Evolutionary conservation across 2,888 invertebrate genomes (phyloP), one percentile per base, ranked within the genome.

Genomic region (Elegia similella): DNA sequence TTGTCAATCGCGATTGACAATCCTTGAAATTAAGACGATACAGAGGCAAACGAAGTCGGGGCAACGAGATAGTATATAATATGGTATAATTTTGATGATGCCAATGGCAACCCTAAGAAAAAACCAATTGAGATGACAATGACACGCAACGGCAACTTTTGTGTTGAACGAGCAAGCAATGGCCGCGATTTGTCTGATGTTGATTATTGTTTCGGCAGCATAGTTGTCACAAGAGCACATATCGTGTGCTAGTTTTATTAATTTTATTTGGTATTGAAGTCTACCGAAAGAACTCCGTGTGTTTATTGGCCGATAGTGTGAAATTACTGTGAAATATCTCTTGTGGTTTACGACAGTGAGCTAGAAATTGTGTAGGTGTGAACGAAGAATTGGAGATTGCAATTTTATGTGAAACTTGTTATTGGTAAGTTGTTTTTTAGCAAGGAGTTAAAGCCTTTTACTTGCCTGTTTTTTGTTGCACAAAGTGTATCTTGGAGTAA

Each of bases 381-480:
- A 69, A 66, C 60, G 57, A 65, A 61, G 57, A 70, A 68, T 74
- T 63, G 67, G 67, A 64, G 66, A 67, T 64, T 71, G 64, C 70
- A 66, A 76, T 74, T 76, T 75, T 68, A 66, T 73, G 72, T 74
- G 73, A 82, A 79, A 79, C 77, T 78, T 80, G 73, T 76, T 82
- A 69, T 77, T 80, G 88, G 88, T 88, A 78, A 88, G 88, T 86
- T 74, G 66, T 34, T 23, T 8, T 10, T 13, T 54, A 30, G 10
- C n/a, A 5, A 43, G 7, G 15, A 48, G 7, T 15, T 30, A 6
- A 15, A 2, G 12, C 15, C 16, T 43, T 43, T 16, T 16, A 16
- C 23, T 46, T 46, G 10, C 17, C 17, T 17, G 10, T 8, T 17
- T 10, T 1, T 8, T 6, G 17, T 17, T 44, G 8, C 12, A 23